These are phyloP conservation scores for Anaspis maculata DNA, from an alignment of 2,888 invertebrate species.

Conservation along the genomic window DNA sequence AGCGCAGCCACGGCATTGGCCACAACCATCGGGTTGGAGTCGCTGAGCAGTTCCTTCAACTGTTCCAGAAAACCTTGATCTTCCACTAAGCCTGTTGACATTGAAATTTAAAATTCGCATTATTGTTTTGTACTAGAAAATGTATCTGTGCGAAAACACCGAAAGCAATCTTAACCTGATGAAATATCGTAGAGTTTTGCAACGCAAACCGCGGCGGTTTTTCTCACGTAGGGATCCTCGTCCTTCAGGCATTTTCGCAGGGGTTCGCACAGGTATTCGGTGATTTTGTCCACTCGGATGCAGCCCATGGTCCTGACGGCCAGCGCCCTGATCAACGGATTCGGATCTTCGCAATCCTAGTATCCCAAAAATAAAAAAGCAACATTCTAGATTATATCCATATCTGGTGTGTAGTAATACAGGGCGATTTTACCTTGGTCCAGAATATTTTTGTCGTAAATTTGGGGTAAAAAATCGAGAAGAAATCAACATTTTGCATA, in stretches of 20 bases:
- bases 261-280: constrained; percentile 98
- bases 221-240: constrained; percentile 95
- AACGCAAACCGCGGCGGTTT: constrained; percentile 98
- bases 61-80: constrained; percentile 96
- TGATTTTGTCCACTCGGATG: constrained; percentile 98
- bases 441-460: too few relatives aligned
- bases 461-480: too few relatives aligned
- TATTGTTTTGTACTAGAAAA: too few relatives aligned
- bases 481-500: too few relatives aligned
- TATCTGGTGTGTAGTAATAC: constrained; percentile 4
- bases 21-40: constrained; percentile 99
- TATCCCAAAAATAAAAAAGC: constrained; percentile 12
- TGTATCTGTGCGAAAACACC: too few relatives aligned
- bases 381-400: not conserved
- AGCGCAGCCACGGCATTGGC: constrained; percentile 98
- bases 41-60: constrained; percentile 91
- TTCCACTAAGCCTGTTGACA: constrained; percentile 42
- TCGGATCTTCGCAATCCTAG: constrained; percentile 98
- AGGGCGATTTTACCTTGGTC: too few relatives aligned
- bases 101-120: not conserved
- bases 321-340: constrained; percentile 94
- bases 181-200: constrained; percentile 97
- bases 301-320: constrained; percentile 99
- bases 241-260: constrained; percentile 90
- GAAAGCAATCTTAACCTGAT: constrained; percentile 42